phyloP scores from a whole-genome alignment of 2,113 vertebrate genomes.

The Opisthocomus hoazin region DNA sequence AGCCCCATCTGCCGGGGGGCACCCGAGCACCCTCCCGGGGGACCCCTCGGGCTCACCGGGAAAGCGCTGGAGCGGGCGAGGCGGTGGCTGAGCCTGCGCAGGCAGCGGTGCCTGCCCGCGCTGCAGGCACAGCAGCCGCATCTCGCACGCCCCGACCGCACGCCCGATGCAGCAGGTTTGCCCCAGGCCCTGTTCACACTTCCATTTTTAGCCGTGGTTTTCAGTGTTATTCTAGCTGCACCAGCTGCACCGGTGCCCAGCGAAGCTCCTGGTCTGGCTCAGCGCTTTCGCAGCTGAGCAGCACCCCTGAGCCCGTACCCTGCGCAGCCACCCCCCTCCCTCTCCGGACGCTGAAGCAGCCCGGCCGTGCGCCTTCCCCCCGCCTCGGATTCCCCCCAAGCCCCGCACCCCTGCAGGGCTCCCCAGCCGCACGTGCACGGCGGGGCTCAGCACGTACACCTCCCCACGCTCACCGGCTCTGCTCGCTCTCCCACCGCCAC shows the following conservation, averaged over 20 bases:
- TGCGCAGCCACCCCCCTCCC: not conserved
- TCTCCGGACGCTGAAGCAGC: not conserved
- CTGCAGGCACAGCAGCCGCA: not conserved
- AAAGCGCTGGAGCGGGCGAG: not conserved
- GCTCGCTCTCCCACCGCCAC: rapidly evolving
- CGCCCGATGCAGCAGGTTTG: not conserved
- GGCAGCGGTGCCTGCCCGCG: not conserved
- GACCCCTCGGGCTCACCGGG: not conserved
- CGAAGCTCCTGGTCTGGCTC: not conserved
- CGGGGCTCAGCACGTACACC: not conserved
- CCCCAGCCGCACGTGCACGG: rapidly evolving
- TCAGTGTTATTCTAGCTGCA: too few species aligned
- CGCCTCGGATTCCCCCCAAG: not conserved
- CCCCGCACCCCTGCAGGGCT: not conserved
- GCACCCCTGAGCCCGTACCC: not conserved
- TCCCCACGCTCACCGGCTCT: rapidly evolving
- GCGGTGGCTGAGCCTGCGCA: not conserved
- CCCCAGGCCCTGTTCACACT: not conserved
- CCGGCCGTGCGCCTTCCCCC: not conserved
- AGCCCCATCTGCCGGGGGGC: not conserved
- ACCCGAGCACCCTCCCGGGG: too few species aligned
- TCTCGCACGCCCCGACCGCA: rapidly evolving
- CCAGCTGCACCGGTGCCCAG: not conserved
- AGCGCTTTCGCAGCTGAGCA: not conserved
- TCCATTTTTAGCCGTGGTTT: not conserved